phyloP scores from a whole-genome alignment of 2,113 vertebrate species.

The Ivindomyrus marchei region DNA sequence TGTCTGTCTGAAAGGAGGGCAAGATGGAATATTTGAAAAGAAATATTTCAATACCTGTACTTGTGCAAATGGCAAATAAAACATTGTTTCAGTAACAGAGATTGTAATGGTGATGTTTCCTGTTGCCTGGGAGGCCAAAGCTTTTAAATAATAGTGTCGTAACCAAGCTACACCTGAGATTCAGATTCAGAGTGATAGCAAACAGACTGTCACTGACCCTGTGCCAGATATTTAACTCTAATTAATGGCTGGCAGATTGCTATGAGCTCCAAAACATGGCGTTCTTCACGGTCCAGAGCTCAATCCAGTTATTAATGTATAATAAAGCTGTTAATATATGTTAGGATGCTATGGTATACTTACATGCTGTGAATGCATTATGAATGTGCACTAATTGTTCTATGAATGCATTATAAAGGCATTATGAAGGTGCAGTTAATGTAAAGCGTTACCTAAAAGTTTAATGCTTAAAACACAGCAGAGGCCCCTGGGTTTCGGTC shows the following conservation, averaged over 20 bases:
- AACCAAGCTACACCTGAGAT: not conserved
- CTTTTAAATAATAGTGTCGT: no score
- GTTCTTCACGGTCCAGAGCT: conserved; percentile 49
- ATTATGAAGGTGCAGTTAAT: no score
- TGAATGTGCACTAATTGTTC: no score
- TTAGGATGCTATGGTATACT: no score
- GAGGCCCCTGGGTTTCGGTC: not conserved
- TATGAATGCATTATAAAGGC: no score
- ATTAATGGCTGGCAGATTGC: conserved; percentile 58
- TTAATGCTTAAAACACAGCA: not conserved
- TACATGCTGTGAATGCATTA: no score
- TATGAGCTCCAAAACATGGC: conserved; percentile 37
- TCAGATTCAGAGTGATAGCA: conserved; percentile 48
- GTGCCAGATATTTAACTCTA: conserved; percentile 49
- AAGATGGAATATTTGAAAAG: not conserved
- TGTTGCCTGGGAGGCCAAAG: not conserved
- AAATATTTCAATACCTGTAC: not conserved
- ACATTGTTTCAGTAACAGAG: not conserved
- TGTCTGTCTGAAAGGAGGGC: no score
- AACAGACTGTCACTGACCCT: conserved; percentile 41
- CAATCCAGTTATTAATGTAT: conserved; percentile 41
- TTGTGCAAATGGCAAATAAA: no score
- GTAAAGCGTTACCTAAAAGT: no score
- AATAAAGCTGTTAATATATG: no score
- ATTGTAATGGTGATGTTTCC: not conserved